Evolutionary conservation across 2,113 vertebrate genomes (phyloP).

Genomic region (Hypocryptadius cinnamomeus): DNA sequence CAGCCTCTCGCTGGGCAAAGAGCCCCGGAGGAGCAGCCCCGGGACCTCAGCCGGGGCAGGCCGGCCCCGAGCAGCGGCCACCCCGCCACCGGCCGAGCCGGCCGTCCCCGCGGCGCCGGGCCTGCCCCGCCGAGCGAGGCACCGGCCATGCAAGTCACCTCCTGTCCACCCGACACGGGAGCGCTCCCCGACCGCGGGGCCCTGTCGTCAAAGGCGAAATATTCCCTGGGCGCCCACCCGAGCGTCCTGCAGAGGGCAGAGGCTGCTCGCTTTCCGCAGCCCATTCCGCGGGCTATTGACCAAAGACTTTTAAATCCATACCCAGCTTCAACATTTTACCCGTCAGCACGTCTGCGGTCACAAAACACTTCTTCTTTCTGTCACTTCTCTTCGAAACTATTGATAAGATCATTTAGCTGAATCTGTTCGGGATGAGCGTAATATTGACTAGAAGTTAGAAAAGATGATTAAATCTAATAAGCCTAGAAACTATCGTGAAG

Average conservation of each 20-base stretch:
- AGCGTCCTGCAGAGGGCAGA: conserved; percentile 82
- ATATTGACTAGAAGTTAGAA: conserved; percentile 74
- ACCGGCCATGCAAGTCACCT: neutral
- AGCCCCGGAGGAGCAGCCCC: neutral
- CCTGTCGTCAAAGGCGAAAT: conserved; percentile 9
- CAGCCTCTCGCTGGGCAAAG: neutral
- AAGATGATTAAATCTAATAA: conserved; percentile 75
- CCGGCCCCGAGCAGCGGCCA: neutral
- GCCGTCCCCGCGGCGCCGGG: neutral
- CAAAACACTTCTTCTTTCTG: conserved; percentile 81
- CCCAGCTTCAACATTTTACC: conserved; percentile 71
- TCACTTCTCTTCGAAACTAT: conserved; percentile 72
- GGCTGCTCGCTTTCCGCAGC: conserved; percentile 64
- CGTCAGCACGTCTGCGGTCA: conserved; percentile 76
- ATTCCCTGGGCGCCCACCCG: conserved; percentile 46
- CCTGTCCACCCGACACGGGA: neutral
- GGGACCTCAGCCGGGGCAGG: neutral
- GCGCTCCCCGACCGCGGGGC: neutral
- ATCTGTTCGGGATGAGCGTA: conserved; percentile 71
- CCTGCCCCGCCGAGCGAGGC: neutral
- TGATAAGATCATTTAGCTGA: conserved; percentile 79
- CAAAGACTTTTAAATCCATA: conserved; percentile 70
- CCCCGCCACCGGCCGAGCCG: neutral
- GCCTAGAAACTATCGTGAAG: conserved; percentile 47
- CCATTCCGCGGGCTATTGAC: conserved; percentile 67